phyloP scores from a whole-genome alignment of 2,888 invertebrate genomes.

The Digitonthophagus gazella region DNA sequence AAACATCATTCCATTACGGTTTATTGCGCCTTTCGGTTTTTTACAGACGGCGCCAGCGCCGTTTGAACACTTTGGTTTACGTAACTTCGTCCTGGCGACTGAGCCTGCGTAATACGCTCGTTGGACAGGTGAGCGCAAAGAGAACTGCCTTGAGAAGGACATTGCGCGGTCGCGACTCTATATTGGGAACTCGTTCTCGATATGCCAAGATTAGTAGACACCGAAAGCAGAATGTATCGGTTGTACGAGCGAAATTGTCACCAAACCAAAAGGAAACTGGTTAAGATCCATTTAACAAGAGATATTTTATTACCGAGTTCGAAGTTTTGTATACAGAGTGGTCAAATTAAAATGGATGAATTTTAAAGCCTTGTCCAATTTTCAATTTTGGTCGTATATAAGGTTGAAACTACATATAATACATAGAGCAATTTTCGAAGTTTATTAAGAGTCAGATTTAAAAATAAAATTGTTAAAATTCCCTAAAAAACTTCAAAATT shows the following conservation, averaged over 20 bases:
- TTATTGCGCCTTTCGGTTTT: neutral
- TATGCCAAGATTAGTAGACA: conserved; percentile 3
- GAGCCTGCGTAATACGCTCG: neutral
- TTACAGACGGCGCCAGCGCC: neutral
- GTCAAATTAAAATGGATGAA: too few relatives aligned
- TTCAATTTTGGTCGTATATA: too few relatives aligned
- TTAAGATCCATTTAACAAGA: neutral
- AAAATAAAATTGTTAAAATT: too few relatives aligned
- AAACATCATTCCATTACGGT: neutral
- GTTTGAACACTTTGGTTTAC: neutral
- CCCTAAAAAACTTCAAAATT: too few relatives aligned
- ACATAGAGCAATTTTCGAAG: too few relatives aligned
- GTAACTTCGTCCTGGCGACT: conserved; percentile 16
- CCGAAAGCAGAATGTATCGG: neutral
- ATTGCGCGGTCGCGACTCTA: conserved; percentile 20
- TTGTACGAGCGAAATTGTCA: neutral
- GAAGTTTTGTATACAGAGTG: too few relatives aligned
- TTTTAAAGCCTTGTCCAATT: too few relatives aligned
- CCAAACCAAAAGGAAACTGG: neutral
- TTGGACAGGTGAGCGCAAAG: conserved; percentile 31
- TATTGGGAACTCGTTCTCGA: conserved; percentile 10
- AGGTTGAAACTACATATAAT: too few relatives aligned
- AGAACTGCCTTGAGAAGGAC: conserved; percentile 36
- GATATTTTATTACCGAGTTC: neutral
- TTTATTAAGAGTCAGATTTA: too few relatives aligned